Evolutionary conservation across 1,140 invertebrate genomes (phyloP).

Genomic region (Tetraneura akinire): DNA sequence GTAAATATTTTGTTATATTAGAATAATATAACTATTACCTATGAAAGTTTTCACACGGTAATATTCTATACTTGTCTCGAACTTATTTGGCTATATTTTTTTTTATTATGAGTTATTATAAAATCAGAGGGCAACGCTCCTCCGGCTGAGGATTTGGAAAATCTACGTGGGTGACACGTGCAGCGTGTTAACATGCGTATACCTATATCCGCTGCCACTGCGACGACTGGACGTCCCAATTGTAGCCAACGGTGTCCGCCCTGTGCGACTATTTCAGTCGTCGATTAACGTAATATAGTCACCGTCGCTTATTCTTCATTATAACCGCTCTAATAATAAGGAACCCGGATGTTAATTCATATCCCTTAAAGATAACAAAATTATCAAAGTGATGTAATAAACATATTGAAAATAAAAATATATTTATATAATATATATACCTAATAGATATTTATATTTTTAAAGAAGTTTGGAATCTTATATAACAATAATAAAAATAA

Average conservation of each 20-base stretch:
- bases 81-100: background rate
- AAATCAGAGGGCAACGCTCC: constrained; percentile 12
- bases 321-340: no score
- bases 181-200: background rate
- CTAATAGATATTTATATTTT: no score
- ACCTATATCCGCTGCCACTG: background rate
- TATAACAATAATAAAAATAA: no score
- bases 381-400: no score
- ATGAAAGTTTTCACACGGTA: background rate
- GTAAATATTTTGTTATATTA: background rate
- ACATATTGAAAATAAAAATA: no score
- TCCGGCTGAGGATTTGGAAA: background rate
- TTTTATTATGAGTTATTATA: constrained; percentile 15
- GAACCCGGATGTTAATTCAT: no score
- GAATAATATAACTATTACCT: no score
- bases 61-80: background rate
- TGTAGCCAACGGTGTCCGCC: background rate
- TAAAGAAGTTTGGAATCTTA: no score
- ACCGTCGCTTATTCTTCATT: background rate
- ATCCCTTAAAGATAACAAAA: no score
- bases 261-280: constrained; percentile 18
- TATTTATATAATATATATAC: no score
- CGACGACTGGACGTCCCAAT: background rate
- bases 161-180: background rate
- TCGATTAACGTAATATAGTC: background rate